Conservation (phyloP, 2,888 invertebrate genomes). For the Myopa testacea region DNA sequence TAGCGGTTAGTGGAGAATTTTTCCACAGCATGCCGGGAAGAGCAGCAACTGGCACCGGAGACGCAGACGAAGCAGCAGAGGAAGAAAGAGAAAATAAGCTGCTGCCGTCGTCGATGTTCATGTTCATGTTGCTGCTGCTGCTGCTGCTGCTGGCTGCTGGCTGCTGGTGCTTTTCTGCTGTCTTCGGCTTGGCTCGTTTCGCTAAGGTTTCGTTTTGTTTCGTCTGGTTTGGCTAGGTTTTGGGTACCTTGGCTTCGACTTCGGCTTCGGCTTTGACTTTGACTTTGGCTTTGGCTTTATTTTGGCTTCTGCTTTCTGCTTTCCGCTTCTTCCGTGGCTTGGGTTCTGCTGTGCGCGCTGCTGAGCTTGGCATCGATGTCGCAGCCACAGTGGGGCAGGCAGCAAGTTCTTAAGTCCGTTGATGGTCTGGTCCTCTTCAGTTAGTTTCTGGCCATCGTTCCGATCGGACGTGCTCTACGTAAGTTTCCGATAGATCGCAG, state of each 20-base stretch:
- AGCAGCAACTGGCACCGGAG: neutral
- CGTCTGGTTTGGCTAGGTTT: conserved; percentile 31
- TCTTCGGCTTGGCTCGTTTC: conserved; percentile 22
- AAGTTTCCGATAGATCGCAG: conserved; percentile 32
- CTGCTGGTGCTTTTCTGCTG: conserved; percentile 39
- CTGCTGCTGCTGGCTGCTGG: conserved; percentile 37
- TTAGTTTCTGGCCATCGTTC: conserved; percentile 69
- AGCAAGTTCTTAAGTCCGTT: conserved; percentile 68
- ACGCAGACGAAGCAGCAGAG: neutral
- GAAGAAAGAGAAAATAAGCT: conserved; percentile 36
- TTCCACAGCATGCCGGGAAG: too few relatives aligned
- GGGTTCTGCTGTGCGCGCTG: neutral
- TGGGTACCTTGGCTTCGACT: conserved; percentile 39
- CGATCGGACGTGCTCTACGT: conserved; percentile 63
- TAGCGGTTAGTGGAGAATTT: conserved; percentile 10
- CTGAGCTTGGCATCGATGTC: neutral
- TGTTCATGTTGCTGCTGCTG: conserved; percentile 26
- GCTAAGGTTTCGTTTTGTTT: conserved; percentile 35
- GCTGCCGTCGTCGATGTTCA: conserved; percentile 34
- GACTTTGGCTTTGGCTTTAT: conserved; percentile 41
- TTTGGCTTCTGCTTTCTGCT: conserved; percentile 27
- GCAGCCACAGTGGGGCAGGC: conserved; percentile 25
- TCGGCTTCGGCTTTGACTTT: conserved; percentile 36
- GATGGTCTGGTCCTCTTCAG: conserved; percentile 69
- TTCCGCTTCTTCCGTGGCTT: conserved; percentile 24